Evolutionary conservation across 1,140 invertebrate genomes (phyloP).

Genomic region (Globodera ellingtonae): DNA sequence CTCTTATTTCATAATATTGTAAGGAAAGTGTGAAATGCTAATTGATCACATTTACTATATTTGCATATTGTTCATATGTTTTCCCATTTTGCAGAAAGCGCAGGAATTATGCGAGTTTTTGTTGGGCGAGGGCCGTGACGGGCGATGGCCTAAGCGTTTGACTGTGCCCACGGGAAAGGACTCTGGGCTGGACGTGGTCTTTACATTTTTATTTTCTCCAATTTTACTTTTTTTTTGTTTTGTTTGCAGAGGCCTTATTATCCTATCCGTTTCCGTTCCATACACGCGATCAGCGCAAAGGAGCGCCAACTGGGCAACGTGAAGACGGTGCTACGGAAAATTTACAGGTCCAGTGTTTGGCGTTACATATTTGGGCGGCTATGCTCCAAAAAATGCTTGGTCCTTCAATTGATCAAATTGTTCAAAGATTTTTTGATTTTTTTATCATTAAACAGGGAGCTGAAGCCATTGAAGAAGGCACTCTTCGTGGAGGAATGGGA

Average conservation of each 20-base stretch:
- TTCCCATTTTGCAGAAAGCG: slow-evolving; percentile 37
- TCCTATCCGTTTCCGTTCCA: slow-evolving; percentile 40
- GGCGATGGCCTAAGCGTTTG: slow-evolving; percentile 33
- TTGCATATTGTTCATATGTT: slow-evolving; percentile 18
- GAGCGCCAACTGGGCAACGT: slow-evolving; percentile 23
- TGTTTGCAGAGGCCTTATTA: slow-evolving; percentile 20
- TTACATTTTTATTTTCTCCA: neutral
- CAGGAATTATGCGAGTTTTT: slow-evolving; percentile 17
- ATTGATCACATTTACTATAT: neutral
- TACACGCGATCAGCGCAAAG: slow-evolving; percentile 38
- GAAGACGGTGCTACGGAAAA: slow-evolving; percentile 15
- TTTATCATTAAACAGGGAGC: neutral
- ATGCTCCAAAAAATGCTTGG: too few species aligned
- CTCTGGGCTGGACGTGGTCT: neutral
- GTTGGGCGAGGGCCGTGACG: slow-evolving; percentile 3
- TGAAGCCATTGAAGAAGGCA: neutral
- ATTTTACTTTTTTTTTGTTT: neutral
- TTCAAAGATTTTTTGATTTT: too few species aligned
- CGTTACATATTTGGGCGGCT: too few species aligned
- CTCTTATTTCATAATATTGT: neutral
- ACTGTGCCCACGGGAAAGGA: neutral
- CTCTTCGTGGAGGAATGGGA: neutral
- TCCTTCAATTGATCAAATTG: too few species aligned
- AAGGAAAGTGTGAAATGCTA: neutral
- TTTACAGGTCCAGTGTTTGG: neutral